These are phyloP conservation scores for Papilio polytes DNA, from an alignment of 1,140 invertebrate species.

Conservation along the genomic window DNA sequence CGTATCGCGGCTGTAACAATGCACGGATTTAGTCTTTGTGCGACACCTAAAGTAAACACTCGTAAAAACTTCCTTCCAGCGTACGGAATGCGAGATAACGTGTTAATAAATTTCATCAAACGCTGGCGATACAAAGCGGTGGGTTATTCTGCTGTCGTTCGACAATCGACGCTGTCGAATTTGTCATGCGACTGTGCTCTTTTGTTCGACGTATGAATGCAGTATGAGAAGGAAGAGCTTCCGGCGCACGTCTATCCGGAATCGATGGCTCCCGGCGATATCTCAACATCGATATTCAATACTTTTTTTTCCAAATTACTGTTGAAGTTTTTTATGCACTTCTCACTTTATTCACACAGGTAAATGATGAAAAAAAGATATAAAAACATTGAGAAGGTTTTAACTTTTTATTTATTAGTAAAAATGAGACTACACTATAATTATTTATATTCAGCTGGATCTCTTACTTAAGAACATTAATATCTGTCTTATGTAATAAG, in stretches of 20 bases:
- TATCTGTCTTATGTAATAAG: no score
- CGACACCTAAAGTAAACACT: conserved; percentile 66
- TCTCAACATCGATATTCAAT: conserved; percentile 76
- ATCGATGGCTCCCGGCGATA: conserved; percentile 72
- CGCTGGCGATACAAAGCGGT: conserved; percentile 59
- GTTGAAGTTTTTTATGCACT: background rate
- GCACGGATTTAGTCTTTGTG: conserved; percentile 71
- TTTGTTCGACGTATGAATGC: conserved; percentile 70
- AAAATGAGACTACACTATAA: background rate
- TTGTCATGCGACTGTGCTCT: conserved; percentile 72
- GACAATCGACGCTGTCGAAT: conserved; percentile 74
- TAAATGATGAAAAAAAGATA: conserved; percentile 22
- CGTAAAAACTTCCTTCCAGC: conserved; percentile 63
- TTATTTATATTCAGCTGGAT: background rate
- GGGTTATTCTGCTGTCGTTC: conserved; percentile 62
- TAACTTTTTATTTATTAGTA: background rate
- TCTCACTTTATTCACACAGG: conserved; percentile 25
- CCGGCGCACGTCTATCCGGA: conserved; percentile 57
- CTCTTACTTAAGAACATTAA: background rate
- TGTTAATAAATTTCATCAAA: conserved; percentile 82
- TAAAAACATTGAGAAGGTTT: conserved; percentile 8
- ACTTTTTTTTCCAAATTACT: conserved; percentile 56
- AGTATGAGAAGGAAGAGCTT: conserved; percentile 76
- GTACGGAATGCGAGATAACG: conserved; percentile 50
- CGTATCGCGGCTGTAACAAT: conserved; percentile 67